Evolutionary conservation across 2,797 vertebrate species (phyloP), one percentile per base, ranked within the genome.

Genomic region (Crypturellus tataupa): DNA sequence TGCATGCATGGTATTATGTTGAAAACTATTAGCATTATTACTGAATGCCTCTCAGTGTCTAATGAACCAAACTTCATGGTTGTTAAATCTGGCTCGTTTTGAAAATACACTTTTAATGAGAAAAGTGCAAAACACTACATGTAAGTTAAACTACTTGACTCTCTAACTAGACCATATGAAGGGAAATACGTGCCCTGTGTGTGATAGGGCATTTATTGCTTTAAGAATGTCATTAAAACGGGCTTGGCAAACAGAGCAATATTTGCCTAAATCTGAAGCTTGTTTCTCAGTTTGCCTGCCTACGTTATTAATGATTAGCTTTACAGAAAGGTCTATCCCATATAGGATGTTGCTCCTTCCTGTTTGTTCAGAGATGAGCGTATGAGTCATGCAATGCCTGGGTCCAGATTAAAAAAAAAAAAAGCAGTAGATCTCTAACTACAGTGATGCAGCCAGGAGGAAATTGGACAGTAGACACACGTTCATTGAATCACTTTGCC

Each of bases 291-390:
- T 63, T 79, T 80, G 75, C 64, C 80, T 78, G 90, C 70, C n/a
- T 53, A 51, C 80, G 70, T 91, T 96, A 69, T 39, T 25, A 69
- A 62, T 91, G 65, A 88, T 96, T 65, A 92, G 88, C 67, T 97
- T 96, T 91, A 67, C 68, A 96, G 68, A 93, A 96, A 55, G 59
- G 35, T 78, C 47, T 94, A 85, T 79, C 51, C n/a, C 77, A 51
- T 39, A 71, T 59, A 88, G 62, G 69, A 59, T 92, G 82, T 93
- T 77, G 24, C 87, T 95, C 39, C 77, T 96, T 97, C 67, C 80
- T 94, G 85, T 92, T 96, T 91, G 47, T 89, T 95, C 68, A 78
- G 76, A 96, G 81, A 75, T 93, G 77, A 96, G 71, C 51, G 60
- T 27, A 88, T 90, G 40, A 89, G 63, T 93, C 76, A 59, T 89